Evolutionary conservation across 2,797 vertebrate genomes (phyloP), one percentile per base, ranked within the genome.

Genomic region (Malacoctenus gilli): DNA sequence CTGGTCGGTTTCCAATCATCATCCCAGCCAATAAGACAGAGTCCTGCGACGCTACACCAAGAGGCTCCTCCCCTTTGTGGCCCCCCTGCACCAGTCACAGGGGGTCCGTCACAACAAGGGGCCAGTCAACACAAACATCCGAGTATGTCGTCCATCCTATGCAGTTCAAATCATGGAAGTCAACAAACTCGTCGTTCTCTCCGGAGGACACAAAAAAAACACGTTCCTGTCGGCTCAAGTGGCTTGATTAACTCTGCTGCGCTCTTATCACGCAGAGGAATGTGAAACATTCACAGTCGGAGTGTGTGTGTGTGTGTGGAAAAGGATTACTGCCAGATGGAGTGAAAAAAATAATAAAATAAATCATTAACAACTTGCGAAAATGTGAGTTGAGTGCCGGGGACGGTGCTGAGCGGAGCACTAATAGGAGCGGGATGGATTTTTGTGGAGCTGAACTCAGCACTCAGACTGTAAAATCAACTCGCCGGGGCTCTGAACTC

Each of bases 371-470:
- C 10, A 34, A n/a, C 6, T 14, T 9, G 1, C 25, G 35, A 15
- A 31, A 49, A 14, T 6, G 8, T n/a, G 19, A 39, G 16, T 4
- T 8, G n/a, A 22, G 20, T 19, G 13, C 11, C 31, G 5, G 44
- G 39, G 39, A 8, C 8, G 37, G 3, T 19, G 39, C 34, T 35
- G 21, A 43, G 15, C 39, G 4, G 9, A 7, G 14, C 35, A 34
- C 9, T 25, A 30, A 18, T 34, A 25, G 22, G 31, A 42, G 41
- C 43, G 21, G 7, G 15, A 4, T 51, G 15, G 12, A 14, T 44
- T 44, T n/a, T 34, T 50, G 23, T 56, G 15, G 19, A 41, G 19
- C 35, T 42, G 18, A 22, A 11, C 41, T 46, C 43, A 22, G 28
- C 28, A 25, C 28, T n/a, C 3, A 14, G 42, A n/a, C n/a, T n/a